These are phyloP conservation scores for Pelodytes ibericus DNA, from an alignment of 2,797 vertebrate species.

Conservation along the genomic window DNA sequence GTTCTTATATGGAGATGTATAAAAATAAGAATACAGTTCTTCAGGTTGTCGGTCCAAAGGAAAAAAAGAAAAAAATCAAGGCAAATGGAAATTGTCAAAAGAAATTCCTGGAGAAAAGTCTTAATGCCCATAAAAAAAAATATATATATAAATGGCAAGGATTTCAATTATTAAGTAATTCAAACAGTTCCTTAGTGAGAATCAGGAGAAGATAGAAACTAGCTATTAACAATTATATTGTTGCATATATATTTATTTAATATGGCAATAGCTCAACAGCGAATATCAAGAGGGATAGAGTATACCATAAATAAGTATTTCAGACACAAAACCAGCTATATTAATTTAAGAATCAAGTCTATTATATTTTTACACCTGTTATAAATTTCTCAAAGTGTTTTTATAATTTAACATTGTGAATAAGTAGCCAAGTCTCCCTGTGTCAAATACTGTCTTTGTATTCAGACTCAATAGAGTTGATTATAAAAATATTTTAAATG, in stretches of 20 bases:
- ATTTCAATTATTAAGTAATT: no score
- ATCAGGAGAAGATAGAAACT: no score
- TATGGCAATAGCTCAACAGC: neutral
- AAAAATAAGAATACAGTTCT: no score
- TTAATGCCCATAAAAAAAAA: no score
- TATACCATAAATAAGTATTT: neutral
- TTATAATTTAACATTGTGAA: neutral
- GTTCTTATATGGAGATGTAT: no score
- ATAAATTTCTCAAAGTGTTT: conserved; percentile 1
- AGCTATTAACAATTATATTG: neutral
- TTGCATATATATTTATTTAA: conserved; percentile 3
- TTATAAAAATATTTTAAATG: neutral
- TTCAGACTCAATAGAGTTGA: neutral
- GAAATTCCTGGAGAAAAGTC: no score
- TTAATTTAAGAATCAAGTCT: neutral
- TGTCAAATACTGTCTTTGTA: neutral
- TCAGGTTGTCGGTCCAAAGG: no score
- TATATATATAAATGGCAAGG: no score
- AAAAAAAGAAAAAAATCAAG: no score
- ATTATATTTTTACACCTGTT: neutral
- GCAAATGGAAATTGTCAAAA: no score
- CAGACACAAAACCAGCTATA: neutral
- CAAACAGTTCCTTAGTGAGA: no score
- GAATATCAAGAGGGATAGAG: neutral
- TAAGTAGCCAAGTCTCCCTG: neutral